phyloP scores from a whole-genome alignment of 2,888 invertebrate genomes.

The Eupithecia tripunctaria region DNA sequence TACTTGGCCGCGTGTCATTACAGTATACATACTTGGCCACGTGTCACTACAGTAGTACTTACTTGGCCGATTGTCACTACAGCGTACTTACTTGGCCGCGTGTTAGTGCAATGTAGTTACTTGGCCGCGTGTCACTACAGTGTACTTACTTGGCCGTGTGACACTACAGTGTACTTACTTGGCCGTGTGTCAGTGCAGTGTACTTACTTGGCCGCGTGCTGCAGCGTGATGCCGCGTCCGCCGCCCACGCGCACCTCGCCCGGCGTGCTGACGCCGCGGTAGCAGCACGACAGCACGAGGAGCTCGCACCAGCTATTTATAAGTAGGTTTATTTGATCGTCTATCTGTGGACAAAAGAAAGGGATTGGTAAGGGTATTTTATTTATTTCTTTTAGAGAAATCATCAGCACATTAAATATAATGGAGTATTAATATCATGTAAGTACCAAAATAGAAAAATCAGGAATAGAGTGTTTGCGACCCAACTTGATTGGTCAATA shows the following conservation, averaged over 20 bases:
- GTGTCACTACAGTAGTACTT: no score
- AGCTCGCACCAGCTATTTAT: constrained; percentile 99
- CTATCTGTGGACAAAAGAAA: constrained; percentile 93
- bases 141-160: constrained; percentile 82
- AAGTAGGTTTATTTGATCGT: constrained; percentile 98
- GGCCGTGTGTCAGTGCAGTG: neutral
- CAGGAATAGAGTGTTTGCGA: no score
- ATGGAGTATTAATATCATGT: no score
- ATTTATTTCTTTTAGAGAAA: no score
- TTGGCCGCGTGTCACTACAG: neutral
- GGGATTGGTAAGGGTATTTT: constrained; percentile 87
- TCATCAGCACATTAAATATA: no score
- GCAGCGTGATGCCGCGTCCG: constrained; percentile 77
- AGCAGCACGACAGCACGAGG: constrained; percentile 95
- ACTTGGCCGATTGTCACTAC: no score
- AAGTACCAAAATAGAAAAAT: no score
- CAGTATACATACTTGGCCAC: no score
- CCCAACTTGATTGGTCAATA: no score
- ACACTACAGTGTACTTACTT: constrained; percentile 71
- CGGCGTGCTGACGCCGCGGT: constrained; percentile 95
- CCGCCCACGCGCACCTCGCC: constrained; percentile 92
- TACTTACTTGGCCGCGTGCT: constrained; percentile 83
- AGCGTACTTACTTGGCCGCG: no score
- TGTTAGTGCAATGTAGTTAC: no score
- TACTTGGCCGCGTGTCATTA: no score